These are phyloP conservation scores for Hydropsyche betteni DNA, from an alignment of 2,888 invertebrate species.

Conservation along the genomic window DNA sequence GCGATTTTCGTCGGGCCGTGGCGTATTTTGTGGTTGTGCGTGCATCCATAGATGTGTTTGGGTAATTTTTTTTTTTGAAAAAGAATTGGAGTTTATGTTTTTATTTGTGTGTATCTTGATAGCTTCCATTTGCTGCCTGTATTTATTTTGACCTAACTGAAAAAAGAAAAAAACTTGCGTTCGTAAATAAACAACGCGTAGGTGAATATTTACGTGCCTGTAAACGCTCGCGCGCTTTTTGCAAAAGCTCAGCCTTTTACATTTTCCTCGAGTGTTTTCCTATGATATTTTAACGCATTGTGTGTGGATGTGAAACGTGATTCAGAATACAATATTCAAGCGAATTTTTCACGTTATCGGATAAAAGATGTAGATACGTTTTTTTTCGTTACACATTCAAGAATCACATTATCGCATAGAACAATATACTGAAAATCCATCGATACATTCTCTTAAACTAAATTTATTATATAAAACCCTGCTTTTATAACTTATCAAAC, in stretches of 20 bases:
- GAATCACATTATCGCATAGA: too few relatives aligned
- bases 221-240: slow-evolving; percentile 19
- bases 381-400: too few relatives aligned
- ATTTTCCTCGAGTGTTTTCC: slow-evolving; percentile 28
- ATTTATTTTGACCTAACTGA: slow-evolving; percentile 24
- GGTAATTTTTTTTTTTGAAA: background rate
- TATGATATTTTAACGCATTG: slow-evolving; percentile 14
- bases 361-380: background rate
- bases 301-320: slow-evolving; percentile 26
- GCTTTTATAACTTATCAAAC: too few relatives aligned
- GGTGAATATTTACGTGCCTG: slow-evolving; percentile 29
- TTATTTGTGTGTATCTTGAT: slow-evolving; percentile 18
- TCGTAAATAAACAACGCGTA: slow-evolving; percentile 17
- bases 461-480: too few relatives aligned
- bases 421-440: too few relatives aligned
- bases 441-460: too few relatives aligned
- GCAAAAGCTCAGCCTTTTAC: slow-evolving; percentile 25
- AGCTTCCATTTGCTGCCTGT: slow-evolving; percentile 23
- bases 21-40: background rate
- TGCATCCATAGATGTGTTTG: background rate
- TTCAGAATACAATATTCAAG: slow-evolving; percentile 15
- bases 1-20: too few relatives aligned
- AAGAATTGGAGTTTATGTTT: slow-evolving; percentile 4
- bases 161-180: slow-evolving; percentile 15
- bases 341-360: slow-evolving; percentile 1